These are phyloP conservation scores for Crambe crambe DNA, from an alignment of 37 sponge, comb jelly and placozoan species.

Conservation along the genomic window DNA sequence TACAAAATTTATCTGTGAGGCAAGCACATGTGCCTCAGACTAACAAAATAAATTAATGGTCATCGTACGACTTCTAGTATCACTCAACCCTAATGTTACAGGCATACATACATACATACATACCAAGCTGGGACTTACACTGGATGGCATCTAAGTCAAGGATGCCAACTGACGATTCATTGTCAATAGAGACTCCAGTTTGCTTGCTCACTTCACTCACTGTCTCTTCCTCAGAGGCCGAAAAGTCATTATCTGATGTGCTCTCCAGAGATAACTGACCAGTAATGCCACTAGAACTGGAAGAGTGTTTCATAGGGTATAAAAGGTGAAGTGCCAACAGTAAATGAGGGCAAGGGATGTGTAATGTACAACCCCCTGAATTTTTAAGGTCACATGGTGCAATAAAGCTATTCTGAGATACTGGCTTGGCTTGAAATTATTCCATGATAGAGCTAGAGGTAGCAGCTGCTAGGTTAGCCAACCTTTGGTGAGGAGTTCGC, in stretches of 20 bases:
- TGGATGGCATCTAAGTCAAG: slow-evolving; percentile 51
- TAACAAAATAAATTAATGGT: too few relatives aligned
- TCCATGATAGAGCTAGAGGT: too few relatives aligned
- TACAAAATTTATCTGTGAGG: background rate
- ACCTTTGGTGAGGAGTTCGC: too few relatives aligned
- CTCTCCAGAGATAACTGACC: background rate
- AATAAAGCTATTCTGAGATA: too few relatives aligned
- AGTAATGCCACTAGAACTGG: too few relatives aligned
- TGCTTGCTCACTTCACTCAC: background rate
- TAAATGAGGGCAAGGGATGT: too few relatives aligned
- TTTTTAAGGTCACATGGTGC: too few relatives aligned
- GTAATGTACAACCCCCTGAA: too few relatives aligned
- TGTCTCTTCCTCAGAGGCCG: background rate
- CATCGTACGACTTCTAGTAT: background rate
- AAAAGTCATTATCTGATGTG: background rate
- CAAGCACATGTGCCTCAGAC: background rate
- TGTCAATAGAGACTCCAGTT: background rate
- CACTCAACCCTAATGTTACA: background rate
- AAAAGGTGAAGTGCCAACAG: too few relatives aligned
- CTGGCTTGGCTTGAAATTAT: too few relatives aligned
- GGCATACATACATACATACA: background rate
- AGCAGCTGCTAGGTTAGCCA: too few relatives aligned
- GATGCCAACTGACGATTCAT: slow-evolving; percentile 41
- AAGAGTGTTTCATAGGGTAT: too few relatives aligned
- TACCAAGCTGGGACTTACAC: slow-evolving; percentile 9